Conservation (phyloP, 2,888 invertebrate species). For the Schizaphis graminum region DNA sequence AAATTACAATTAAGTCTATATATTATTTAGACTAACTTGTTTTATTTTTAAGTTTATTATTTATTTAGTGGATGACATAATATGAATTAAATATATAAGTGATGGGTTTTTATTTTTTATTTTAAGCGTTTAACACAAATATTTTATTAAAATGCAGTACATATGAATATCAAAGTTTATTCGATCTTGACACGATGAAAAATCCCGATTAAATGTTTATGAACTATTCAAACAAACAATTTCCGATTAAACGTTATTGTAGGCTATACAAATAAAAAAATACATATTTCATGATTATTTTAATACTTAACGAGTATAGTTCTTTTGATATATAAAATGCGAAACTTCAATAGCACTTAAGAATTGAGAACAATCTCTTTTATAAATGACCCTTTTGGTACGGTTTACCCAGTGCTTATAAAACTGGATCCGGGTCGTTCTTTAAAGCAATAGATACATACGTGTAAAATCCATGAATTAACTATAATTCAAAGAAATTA, state of each 20-base stretch:
- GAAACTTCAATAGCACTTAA: neutral
- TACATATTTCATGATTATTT: neutral
- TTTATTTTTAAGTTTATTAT: neutral
- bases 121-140: neutral
- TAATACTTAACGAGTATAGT: neutral
- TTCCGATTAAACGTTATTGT: neutral
- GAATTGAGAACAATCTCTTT: neutral
- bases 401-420: neutral
- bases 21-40: neutral
- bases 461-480: neutral
- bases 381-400: slow-evolving; percentile 11
- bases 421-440: neutral
- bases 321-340: neutral
- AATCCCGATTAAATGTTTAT: neutral
- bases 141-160: neutral
- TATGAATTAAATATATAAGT: too few relatives aligned
- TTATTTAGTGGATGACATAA: neutral
- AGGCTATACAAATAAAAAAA: neutral
- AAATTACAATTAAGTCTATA: neutral
- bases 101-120: too few relatives aligned
- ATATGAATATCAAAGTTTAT: neutral
- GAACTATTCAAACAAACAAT: neutral
- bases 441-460: neutral
- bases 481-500: neutral
- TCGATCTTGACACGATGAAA: neutral